Evolutionary conservation across 2,113 vertebrate genomes (phyloP), one percentile per base, ranked within the genome.

Genomic region (Boulengeromyrus knoepffleri): DNA sequence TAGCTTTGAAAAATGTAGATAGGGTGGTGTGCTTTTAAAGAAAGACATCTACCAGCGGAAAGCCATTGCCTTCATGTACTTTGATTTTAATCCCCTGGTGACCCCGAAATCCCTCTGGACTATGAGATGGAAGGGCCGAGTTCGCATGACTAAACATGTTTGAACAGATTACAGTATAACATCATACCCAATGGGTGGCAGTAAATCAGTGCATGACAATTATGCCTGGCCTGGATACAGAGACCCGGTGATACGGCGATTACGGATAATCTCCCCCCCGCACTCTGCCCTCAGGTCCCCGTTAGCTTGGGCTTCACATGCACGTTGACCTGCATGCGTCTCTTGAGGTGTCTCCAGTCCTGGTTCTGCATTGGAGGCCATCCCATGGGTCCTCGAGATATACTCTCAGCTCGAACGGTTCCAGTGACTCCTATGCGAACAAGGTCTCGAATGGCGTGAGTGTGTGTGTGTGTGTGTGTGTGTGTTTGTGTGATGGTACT

Each of bases 131-230:
- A 52, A 70, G 50, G 53, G 74, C 58, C 74, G 88, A 80, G 89
- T 88, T 13, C 47, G 90, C 56, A 85, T 46, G 50, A 50, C 88
- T 62, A 89, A 89, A 87, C 90, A 88, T 87, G 45, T 90, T 66
- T 91, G 70, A 90, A 39, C 89, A 90, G 90, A 91, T 91, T 92
- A 92, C 85, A 91, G 89, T 88, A 84, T 52, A 21, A 89, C 52
- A 53, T 17, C 17, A 53, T 53, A 19, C 89, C 89, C 92, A 88
- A 49, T 90, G 89, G 89, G 80, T 86, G 74, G 88, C 31, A 91
- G 88, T 90, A 90, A 91, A 86, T 91, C 84, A 62, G 58, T 88
- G 90, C 88, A 80, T 83, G 87, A 80, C 58, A 58, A 50, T 62
- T 58, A 70, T 84, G 42, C 84, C 70, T 50, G 42, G 24, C 12